Percentiles rank a stretch among this genome's conserved stretches.
phyloP scores from a whole-genome alignment of 1,140 invertebrate genomes.

The Sipha flava region DNA sequence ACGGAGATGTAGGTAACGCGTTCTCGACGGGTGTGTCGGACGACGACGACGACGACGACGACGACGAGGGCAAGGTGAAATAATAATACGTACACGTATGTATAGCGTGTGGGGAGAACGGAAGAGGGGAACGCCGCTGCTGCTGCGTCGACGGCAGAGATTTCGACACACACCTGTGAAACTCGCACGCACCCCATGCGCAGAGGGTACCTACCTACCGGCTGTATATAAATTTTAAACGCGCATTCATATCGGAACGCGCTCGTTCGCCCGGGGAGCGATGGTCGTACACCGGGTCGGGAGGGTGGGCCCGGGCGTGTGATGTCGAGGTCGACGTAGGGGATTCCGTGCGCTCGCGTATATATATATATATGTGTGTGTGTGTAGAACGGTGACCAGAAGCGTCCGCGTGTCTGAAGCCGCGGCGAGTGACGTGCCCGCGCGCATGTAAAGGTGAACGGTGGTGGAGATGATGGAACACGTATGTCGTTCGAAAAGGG shows the following conservation, averaged over 20 bases:
- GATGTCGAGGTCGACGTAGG: background rate
- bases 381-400: background rate
- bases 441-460: background rate
- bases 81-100: background rate
- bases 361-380: background rate
- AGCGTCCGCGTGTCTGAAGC: conserved; percentile 15
- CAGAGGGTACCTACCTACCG: no score
- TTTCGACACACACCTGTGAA: conserved; percentile 33
- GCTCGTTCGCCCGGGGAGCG: background rate
- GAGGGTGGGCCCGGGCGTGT: background rate
- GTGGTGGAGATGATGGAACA: background rate
- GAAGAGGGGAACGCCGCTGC: background rate
- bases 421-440: background rate
- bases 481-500: background rate
- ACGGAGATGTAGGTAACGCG: background rate
- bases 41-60: background rate
- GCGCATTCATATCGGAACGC: no score
- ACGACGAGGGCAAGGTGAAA: background rate
- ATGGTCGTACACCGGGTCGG: no score
- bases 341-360: background rate
- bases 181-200: background rate
- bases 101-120: background rate
- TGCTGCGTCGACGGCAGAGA: background rate
- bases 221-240: no score
- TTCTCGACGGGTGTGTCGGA: background rate